These are phyloP conservation scores for Penaeus japonicus DNA, from an alignment of 1,140 invertebrate species.

Conservation along the genomic window DNA sequence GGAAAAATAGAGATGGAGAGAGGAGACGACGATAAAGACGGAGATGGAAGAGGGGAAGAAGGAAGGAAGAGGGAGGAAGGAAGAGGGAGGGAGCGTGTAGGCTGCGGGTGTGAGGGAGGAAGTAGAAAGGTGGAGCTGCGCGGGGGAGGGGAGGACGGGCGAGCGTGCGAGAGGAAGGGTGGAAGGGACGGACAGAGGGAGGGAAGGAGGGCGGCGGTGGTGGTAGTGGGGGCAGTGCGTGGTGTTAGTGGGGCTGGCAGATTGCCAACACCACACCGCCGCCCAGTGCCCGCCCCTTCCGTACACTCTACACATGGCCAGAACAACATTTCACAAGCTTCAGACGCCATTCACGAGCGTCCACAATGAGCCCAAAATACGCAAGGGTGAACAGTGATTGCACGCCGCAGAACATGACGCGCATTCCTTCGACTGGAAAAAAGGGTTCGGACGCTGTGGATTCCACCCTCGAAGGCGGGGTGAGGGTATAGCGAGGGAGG, in stretches of 20 bases:
- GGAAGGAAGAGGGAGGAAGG: not conserved
- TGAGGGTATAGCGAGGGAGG: not conserved
- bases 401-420: not conserved
- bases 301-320: too few relatives aligned
- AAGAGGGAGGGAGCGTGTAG: not conserved
- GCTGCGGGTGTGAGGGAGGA: not conserved
- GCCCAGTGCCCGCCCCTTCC: too few relatives aligned
- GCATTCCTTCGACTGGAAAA: too few relatives aligned
- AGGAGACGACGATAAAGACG: not conserved
- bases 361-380: not conserved
- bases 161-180: not conserved
- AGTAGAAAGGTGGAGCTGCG: not conserved
- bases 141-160: not conserved
- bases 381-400: not conserved
- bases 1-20: not conserved
- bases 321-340: too few relatives aligned
- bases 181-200: not conserved
- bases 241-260: too few relatives aligned
- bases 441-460: too few relatives aligned
- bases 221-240: not conserved
- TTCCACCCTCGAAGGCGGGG: not conserved
- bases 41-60: too few relatives aligned
- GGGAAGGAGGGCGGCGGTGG: not conserved
- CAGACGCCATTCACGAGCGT: too few relatives aligned
- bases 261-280: too few relatives aligned